Base-by-base conservation (phyloP, 2,797 vertebrate species). In the Heteromormyrus szaboi region DNA sequence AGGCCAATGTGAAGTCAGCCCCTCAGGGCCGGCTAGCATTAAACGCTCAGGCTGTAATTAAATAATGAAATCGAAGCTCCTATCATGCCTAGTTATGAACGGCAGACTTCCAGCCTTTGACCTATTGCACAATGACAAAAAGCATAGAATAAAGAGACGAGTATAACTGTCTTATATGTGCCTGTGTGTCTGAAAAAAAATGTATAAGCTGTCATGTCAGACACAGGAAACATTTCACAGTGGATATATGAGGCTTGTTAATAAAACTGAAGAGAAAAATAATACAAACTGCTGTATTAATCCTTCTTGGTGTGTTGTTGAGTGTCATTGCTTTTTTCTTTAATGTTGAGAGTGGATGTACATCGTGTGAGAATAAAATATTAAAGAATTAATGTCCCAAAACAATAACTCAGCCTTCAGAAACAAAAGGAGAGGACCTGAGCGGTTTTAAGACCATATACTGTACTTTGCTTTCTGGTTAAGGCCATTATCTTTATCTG, bases 1-100 rank as follows among this genome's bases (percentile, higher is more conserved):
- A 88, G 90, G 90, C 90, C 88, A 84, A 83, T 87, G 90, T 89
- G 88, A 88, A 19, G 25, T 91, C 91, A 90, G 87, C 53, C 88
- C 88, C 89, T 89, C 90, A 41, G 87, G 88, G 89, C 84, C n/a
- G 53, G 87, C 72, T 17, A 89, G 88, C 88, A 53, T 90, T 87
- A 88, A 76, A 19, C 51, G 54, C 79, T 89, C 50, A 88, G 88
- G 87, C 68, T 51, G 79, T 88, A 89, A 89, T 89, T 89, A 85
- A 89, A 81, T 65, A 72, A 65, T 85, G 59, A 85, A 89, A 89
- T 86, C 62, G 56, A 53, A 41, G 44, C 48, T 25, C 22, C 79
- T 6, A 33, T 12, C 22, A 50, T 46, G 68, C 53, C 85, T 89
- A 19, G 22, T 68, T 86, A 86, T 41, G 53, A 86, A 59, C 19